These are phyloP conservation scores for Diplazon laetatorius DNA, from an alignment of 2,888 invertebrate species.

Conservation along the genomic window DNA sequence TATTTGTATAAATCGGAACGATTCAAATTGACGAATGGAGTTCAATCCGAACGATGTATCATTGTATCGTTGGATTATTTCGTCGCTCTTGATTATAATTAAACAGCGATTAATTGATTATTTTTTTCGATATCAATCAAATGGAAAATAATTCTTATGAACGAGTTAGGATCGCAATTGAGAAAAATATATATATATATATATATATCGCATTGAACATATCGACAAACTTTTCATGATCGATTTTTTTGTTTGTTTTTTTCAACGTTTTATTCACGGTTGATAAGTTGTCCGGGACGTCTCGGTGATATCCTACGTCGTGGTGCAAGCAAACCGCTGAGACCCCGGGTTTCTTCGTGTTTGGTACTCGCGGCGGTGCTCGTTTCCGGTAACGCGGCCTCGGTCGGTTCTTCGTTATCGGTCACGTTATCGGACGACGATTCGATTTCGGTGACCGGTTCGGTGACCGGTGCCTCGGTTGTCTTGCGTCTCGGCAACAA, in stretches of 20 bases:
- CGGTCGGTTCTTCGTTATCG: constrained; percentile 72
- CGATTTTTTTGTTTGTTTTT: too few species aligned
- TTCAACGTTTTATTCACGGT: constrained; percentile 70
- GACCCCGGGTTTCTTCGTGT: constrained; percentile 78
- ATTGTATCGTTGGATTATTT: background rate
- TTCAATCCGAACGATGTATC: constrained; percentile 5
- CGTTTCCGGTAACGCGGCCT: constrained; percentile 69
- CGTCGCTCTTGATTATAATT: background rate
- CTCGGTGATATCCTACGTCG: constrained; percentile 87
- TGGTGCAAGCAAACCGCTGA: constrained; percentile 87
- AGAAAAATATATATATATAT: background rate
- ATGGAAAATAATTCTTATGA: constrained; percentile 4
- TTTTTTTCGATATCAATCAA: background rate
- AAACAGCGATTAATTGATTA: too few species aligned
- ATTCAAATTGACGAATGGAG: too few species aligned
- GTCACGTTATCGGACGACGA: constrained; percentile 62
- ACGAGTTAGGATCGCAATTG: constrained; percentile 23
- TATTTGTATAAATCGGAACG: constrained; percentile 8
- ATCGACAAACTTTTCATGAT: too few species aligned
- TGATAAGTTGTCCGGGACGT: constrained; percentile 84
- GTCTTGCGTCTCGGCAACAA: constrained; percentile 78
- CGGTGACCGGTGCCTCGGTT: constrained; percentile 76
- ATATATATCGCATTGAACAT: constrained; percentile 17
- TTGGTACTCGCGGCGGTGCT: constrained; percentile 77
- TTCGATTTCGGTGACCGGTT: constrained; percentile 68